Conservation (phyloP, 1,140 invertebrate species). For the Meloidogyne chitwoodi region DNA sequence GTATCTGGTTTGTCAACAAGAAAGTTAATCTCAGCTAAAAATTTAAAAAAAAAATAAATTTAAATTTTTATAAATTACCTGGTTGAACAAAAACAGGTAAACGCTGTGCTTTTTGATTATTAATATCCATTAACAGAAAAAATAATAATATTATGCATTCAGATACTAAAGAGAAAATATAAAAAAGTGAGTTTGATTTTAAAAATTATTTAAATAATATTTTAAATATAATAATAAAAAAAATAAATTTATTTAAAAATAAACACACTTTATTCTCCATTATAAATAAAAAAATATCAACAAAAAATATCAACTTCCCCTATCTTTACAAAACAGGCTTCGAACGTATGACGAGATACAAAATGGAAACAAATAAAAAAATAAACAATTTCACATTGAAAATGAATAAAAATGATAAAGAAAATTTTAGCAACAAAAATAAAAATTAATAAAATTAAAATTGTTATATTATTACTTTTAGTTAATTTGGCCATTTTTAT, state of each 20-base stretch:
- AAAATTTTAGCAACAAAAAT: background rate
- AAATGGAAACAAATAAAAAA: background rate
- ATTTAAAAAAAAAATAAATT: background rate
- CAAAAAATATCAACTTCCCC: background rate
- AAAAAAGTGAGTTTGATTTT: background rate
- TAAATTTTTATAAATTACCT: background rate
- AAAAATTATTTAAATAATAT: background rate
- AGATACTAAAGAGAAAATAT: background rate
- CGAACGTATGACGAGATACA: background rate
- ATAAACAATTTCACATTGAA: background rate
- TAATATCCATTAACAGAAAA: background rate
- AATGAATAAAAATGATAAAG: background rate
- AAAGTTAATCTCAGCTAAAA: background rate
- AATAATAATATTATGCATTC: background rate
- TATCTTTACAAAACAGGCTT: background rate
- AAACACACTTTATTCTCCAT: background rate
- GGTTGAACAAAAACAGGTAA: background rate
- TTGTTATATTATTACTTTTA: background rate
- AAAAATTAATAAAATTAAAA: background rate
- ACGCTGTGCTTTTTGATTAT: background rate
- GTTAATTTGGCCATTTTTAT: background rate
- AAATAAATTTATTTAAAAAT: background rate
- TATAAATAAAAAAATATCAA: background rate
- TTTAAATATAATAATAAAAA: background rate
- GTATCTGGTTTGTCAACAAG: background rate